phyloP scores from a whole-genome alignment of 2,888 invertebrate genomes.

The Diaprepes abbreviatus region DNA sequence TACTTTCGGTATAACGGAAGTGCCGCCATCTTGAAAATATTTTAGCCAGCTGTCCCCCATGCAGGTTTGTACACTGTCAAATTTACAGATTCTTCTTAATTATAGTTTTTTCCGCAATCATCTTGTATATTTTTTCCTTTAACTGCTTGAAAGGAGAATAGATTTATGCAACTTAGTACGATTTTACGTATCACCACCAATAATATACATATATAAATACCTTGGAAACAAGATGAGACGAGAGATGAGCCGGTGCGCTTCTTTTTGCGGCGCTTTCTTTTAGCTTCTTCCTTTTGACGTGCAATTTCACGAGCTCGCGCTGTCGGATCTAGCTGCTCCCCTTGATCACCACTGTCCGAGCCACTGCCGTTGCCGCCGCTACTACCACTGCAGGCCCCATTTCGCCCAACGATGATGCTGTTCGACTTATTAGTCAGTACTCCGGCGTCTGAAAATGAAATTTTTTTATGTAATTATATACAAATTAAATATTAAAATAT shows the following conservation, averaged over 20 bases:
- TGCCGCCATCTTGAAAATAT: too few relatives aligned
- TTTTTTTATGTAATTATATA: too few relatives aligned
- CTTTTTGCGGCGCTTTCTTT: constrained; percentile 89
- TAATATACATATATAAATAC: constrained; percentile 66
- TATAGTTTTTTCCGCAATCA: too few relatives aligned
- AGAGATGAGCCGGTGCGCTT: constrained; percentile 90
- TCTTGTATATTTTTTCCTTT: too few relatives aligned
- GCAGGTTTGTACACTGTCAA: too few relatives aligned
- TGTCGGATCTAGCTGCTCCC: constrained; percentile 71
- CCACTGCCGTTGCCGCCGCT: constrained; percentile 69
- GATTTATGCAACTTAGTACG: too few relatives aligned
- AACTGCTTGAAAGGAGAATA: too few relatives aligned
- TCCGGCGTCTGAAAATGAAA: constrained; percentile 33
- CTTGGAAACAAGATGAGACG: constrained; percentile 92
- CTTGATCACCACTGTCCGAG: constrained; percentile 68
- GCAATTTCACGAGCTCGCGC: constrained; percentile 77
- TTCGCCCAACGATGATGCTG: constrained; percentile 43
- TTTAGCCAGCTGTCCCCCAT: too few relatives aligned
- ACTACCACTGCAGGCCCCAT: constrained; percentile 51
- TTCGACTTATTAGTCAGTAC: constrained; percentile 35
- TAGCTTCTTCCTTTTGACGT: constrained; percentile 89
- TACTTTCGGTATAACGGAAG: too few relatives aligned
- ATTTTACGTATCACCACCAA: too few relatives aligned
- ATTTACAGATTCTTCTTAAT: too few relatives aligned
- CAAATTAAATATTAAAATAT: too few relatives aligned